These are phyloP conservation scores for Potamarius usumacintae DNA, from an alignment of 2,113 vertebrate genomes.

Conservation along the genomic window DNA sequence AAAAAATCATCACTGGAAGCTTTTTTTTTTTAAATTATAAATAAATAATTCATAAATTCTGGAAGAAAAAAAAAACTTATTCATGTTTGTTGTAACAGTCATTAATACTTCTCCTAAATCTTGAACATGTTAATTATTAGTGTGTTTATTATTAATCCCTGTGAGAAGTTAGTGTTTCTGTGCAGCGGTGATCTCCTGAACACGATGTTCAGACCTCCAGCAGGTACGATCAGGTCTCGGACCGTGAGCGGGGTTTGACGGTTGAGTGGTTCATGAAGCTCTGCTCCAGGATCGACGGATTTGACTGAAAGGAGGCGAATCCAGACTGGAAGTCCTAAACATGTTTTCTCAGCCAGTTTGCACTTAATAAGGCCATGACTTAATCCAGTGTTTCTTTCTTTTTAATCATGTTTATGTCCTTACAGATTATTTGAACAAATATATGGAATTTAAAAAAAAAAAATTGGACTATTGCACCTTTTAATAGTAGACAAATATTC, in stretches of 20 bases:
- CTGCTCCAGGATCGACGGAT: neutral
- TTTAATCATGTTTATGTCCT: neutral
- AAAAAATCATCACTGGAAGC: neutral
- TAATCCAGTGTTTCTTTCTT: neutral
- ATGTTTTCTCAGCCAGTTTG: neutral
- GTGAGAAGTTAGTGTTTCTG: neutral
- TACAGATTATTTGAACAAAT: neutral
- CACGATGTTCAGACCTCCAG: neutral
- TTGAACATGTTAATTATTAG: neutral
- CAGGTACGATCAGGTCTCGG: neutral
- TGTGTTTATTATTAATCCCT: neutral
- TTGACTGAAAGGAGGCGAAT: neutral
- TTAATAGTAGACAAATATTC: neutral
- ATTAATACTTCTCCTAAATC: neutral
- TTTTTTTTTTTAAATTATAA: neutral
- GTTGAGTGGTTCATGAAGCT: neutral
- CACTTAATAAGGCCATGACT: neutral
- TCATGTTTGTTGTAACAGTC: neutral
- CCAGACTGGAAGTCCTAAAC: neutral
- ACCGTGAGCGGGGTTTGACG: neutral
- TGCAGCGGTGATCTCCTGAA: rapidly evolving
- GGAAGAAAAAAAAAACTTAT: neutral
- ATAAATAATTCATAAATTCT: neutral
- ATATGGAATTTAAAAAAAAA: neutral
- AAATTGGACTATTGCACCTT: neutral